Evolutionary conservation across 2,888 invertebrate genomes (phyloP), one percentile per base, ranked within the genome.

Genomic region (Agonum fuliginosum): DNA sequence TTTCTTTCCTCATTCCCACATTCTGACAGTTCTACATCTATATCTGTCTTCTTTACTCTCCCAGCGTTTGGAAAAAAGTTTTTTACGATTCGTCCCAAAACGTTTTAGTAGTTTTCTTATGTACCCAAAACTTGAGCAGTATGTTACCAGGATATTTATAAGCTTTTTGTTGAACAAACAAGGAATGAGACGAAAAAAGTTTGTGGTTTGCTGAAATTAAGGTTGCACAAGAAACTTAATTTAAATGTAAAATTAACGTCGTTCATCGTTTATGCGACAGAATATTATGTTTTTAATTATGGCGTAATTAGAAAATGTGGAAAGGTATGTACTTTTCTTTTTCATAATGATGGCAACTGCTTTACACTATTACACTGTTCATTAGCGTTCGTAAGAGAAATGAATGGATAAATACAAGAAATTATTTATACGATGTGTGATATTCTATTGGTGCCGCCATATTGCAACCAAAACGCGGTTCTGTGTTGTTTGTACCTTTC

Each of bases 91-190:
- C 22, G 54, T 12, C 22, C 22, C 24, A n/a, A 20, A 54, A 54
- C 54, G 54, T 54, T 54, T 24, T 22, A 54, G 22, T 54, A 54
- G 54, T 46, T 54, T 37, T 54, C 54, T 54, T 54, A 24, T 54
- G 22, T 22, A 54, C 22, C 54, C 22, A 20, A 54, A 54, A 54
- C 54, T 54, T 54, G n/a, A 20, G 24, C 22, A 10, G 54, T 54
- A 46, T 46, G 46, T 46, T 46, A 17, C 22, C 10, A 3, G n/a
- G 54, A 24, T 24, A 54, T 54, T 54, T 54, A 54, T 54, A 22
- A 54, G 54, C n/a, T 54, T 54, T 54, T 54, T 37, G 12, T 3
- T 6, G 37, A 37, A 37, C 37, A 37, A 37, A 37, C 8, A 3
- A 12, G n/a, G 34, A n/a, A 34, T 34, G 3, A 2, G 8, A 34